A percentile compares a stretch with the other conserved stretches of the same genome.
Conservation (phyloP, 2,888 invertebrate genomes). For the Metacarcinus magister region DNA sequence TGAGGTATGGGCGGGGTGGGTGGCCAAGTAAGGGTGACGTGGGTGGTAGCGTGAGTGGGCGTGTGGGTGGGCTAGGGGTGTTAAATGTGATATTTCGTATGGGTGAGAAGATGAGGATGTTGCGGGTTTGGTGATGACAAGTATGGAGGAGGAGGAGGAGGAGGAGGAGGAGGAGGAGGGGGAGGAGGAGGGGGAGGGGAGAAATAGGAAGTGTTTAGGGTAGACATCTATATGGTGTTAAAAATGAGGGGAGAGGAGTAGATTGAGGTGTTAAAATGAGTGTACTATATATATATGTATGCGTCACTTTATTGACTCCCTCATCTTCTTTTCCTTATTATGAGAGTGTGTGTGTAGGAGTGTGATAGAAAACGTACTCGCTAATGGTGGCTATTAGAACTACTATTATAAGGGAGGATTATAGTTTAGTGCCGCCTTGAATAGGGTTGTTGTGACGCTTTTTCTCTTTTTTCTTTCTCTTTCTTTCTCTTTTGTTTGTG, state of each 20-base stretch:
- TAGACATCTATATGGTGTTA: neutral
- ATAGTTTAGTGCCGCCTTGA: neutral
- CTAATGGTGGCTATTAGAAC: neutral
- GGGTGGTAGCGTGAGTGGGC: neutral
- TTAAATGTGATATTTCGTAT: constrained; percentile 14
- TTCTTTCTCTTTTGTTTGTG: neutral
- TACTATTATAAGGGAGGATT: neutral
- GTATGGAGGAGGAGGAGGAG: neutral
- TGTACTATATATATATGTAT: no score
- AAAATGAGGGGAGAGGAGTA: neutral
- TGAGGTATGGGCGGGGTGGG: constrained; percentile 47
- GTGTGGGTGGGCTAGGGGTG: constrained; percentile 16
- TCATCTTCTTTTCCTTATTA: no score
- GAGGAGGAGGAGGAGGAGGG: neutral
- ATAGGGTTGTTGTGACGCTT: neutral
- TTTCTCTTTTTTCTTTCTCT: neutral
- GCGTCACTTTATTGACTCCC: no score
- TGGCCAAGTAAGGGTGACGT: neutral
- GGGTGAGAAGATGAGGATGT: constrained; percentile 21
- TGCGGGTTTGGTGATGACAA: constrained; percentile 20
- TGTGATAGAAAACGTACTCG: neutral
- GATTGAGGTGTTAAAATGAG: neutral
- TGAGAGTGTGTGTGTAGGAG: no score
- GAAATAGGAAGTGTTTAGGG: neutral
- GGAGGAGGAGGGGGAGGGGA: neutral